Percentiles rank a stretch among this genome's conserved stretches.
These are phyloP conservation scores for Miniopterus natalensis DNA, from an alignment of 2,113 vertebrate genomes.

Conservation along the genomic window DNA sequence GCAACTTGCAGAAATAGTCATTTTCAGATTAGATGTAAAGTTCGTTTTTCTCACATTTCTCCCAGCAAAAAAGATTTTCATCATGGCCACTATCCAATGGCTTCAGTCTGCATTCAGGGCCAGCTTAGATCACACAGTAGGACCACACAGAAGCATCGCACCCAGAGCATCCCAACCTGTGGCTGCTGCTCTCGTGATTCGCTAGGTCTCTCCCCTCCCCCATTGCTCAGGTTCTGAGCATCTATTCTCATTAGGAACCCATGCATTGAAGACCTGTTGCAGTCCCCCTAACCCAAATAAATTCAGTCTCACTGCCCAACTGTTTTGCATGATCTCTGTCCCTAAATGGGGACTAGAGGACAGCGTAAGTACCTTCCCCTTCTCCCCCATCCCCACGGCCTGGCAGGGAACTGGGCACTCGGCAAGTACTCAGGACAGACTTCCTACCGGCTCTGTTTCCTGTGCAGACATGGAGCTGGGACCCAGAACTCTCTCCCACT, in stretches of 20 bases:
- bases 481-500: background rate
- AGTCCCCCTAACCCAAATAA: background rate
- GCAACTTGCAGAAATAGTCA: background rate
- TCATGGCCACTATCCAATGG: background rate
- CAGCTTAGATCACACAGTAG: background rate
- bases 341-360: background rate
- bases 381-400: fast-evolving
- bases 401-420: background rate
- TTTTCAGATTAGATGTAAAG: background rate
- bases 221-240: background rate
- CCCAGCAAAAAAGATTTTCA: background rate
- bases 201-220: too few relatives aligned
- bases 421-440: background rate
- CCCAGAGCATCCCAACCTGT: background rate
- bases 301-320: background rate
- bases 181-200: background rate
- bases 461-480: background rate
- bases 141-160: background rate
- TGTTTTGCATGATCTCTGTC: background rate
- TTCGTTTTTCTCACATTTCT: slow-evolving; percentile 4
- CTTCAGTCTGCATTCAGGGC: background rate
- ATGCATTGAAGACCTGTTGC: background rate
- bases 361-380: background rate
- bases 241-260: background rate
- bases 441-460: background rate